Conservation (phyloP, 2,797 vertebrate species). For the Chaenodraco wilsoni region DNA sequence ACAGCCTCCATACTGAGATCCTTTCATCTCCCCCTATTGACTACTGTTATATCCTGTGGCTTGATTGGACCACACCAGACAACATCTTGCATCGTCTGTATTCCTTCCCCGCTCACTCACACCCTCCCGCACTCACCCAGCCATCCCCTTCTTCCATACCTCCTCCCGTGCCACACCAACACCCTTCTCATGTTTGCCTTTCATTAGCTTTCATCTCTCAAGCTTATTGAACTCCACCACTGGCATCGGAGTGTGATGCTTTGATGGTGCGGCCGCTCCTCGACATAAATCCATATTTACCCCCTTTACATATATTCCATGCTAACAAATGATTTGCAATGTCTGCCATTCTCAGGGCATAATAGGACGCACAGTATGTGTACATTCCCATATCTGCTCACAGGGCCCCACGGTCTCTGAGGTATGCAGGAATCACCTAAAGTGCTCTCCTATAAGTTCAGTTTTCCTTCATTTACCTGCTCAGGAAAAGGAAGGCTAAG, state of each 20-base stretch:
- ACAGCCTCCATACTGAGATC: constrained; percentile 67
- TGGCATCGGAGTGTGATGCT: constrained; percentile 77
- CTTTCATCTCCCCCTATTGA: constrained; percentile 82
- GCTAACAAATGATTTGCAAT: constrained; percentile 76
- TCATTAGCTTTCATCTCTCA: constrained; percentile 87
- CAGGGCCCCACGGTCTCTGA: constrained; percentile 11
- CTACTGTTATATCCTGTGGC: constrained; percentile 77
- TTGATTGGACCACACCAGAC: constrained; percentile 81
- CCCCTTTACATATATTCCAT: constrained; percentile 71
- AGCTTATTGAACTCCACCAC: constrained; percentile 85
- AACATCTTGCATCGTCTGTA: constrained; percentile 65
- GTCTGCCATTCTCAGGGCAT: constrained; percentile 64
- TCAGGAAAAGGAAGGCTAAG: constrained; percentile 20
- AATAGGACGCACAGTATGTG: constrained; percentile 38
- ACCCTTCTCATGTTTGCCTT: constrained; percentile 81
- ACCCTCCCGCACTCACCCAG: constrained; percentile 16
- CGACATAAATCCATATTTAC: constrained; percentile 84
- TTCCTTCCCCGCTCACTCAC: constrained; percentile 43
- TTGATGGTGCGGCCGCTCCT: constrained; percentile 77
- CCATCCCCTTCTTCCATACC: constrained; percentile 43
- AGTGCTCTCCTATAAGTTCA: constrained; percentile 30
- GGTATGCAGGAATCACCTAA: constrained; percentile 37
- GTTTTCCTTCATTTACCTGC: constrained; percentile 42
- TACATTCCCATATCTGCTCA: constrained; percentile 33
- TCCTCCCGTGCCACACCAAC: constrained; percentile 54